Evolutionary conservation across 2,888 invertebrate genomes (phyloP).

Genomic region (Cephus rjabovi): DNA sequence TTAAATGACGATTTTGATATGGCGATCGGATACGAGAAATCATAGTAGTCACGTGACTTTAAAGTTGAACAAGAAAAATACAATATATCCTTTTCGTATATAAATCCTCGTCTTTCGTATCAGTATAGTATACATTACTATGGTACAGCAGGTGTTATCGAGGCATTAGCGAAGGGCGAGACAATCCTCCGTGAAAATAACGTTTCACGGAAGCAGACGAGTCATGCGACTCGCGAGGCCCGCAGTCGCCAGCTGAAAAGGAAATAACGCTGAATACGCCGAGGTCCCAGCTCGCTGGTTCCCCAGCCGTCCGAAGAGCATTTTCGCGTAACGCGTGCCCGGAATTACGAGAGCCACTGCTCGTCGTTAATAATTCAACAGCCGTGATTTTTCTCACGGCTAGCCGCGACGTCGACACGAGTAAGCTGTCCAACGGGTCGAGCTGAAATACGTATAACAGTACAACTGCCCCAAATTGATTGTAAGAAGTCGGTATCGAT

Average conservation of each 20-base stretch:
- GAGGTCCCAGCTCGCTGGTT: not conserved
- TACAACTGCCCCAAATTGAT: not conserved
- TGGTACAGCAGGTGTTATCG: not conserved
- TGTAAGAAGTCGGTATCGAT: not conserved
- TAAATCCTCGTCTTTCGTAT: not conserved
- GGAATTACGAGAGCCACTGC: constrained; percentile 2
- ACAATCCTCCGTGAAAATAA: not conserved
- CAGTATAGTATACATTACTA: not conserved
- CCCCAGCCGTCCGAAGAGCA: not conserved
- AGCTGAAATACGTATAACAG: not conserved
- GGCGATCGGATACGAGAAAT: not conserved
- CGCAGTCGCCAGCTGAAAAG: not conserved
- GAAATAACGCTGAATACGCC: not conserved
- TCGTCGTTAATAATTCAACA: constrained; percentile 1
- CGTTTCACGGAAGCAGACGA: not conserved
- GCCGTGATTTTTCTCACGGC: constrained; percentile 1
- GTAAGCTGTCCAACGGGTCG: not conserved
- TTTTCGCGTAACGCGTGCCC: constrained; percentile 5
- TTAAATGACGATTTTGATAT: not conserved
- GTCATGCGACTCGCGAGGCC: not conserved
- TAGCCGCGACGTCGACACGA: not conserved
- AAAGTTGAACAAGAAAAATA: not conserved
- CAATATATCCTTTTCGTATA: not conserved
- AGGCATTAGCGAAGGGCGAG: not conserved
- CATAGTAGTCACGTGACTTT: not conserved